phyloP scores from a whole-genome alignment of 2,113 vertebrate species.

The Cinclus cinclus region DNA sequence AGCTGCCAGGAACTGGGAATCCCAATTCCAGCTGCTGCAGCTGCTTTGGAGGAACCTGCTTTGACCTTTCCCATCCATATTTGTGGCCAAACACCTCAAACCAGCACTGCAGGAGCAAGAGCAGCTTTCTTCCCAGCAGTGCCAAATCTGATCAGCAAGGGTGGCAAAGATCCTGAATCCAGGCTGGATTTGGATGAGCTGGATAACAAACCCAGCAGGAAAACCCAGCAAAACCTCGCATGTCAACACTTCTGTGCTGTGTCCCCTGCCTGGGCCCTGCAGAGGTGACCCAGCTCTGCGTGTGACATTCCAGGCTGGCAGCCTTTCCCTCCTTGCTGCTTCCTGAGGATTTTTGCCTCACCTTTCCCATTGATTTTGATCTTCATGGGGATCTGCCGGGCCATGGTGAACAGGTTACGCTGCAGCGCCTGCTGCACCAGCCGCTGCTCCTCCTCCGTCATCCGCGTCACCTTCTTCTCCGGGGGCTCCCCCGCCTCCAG shows the following conservation, averaged over 20 bases:
- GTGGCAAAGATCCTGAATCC: rapidly evolving
- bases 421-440: slow-evolving; percentile 93
- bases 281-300: not conserved
- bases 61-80: rapidly evolving
- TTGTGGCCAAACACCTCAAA: not conserved
- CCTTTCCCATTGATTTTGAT: slow-evolving; percentile 87
- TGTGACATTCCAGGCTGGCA: rapidly evolving
- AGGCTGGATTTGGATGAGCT: not conserved
- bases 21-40: not conserved
- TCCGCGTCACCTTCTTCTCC: slow-evolving; percentile 83
- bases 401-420: slow-evolving; percentile 90
- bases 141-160: not conserved
- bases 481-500: slow-evolving; percentile 86
- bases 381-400: slow-evolving; percentile 90
- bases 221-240: not conserved
- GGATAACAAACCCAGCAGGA: rapidly evolving
- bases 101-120: not conserved
- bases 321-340: no score
- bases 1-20: not conserved
- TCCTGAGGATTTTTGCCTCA: not conserved
- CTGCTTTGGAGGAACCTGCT: not conserved
- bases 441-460: slow-evolving; percentile 91
- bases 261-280: not conserved
- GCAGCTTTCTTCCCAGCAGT: not conserved
- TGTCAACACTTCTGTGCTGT: rapidly evolving